phyloP scores from a whole-genome alignment of 2,113 vertebrate genomes.

The Oncorhynchus tshawytscha region DNA sequence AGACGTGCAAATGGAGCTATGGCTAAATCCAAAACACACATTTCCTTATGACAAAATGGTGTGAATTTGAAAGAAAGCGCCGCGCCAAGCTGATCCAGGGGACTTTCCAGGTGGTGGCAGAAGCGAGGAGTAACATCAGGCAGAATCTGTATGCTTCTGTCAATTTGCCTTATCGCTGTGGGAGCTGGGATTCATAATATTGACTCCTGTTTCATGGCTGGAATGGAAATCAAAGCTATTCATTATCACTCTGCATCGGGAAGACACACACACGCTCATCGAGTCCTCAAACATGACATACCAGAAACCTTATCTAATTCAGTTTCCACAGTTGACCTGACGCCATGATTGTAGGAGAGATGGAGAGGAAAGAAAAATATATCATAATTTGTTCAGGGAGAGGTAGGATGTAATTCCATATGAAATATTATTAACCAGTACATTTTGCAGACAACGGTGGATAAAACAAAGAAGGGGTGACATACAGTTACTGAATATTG shows the following conservation, averaged over 20 bases:
- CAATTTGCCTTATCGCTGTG: conserved; percentile 23
- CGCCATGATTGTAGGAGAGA: no score
- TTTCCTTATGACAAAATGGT: no score
- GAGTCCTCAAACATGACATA: conserved; percentile 27
- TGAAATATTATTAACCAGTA: conserved; percentile 38
- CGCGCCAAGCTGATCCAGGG: not conserved
- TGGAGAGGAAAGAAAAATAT: no score
- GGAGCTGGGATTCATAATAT: conserved; percentile 33
- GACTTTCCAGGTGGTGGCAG: not conserved
- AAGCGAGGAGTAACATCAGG: not conserved
- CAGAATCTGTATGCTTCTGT: conserved; percentile 23
- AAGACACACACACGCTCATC: conserved; percentile 5
- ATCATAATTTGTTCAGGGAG: no score
- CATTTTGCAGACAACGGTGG: conserved; percentile 28
- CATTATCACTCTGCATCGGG: conserved; percentile 21
- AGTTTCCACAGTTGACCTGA: no score
- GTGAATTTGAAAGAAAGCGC: not conserved
- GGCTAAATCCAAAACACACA: conserved; percentile 4
- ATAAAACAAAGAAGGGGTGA: no score
- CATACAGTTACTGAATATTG: no score
- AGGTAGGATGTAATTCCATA: conserved; percentile 26
- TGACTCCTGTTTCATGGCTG: conserved; percentile 46
- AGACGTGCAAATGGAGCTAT: not conserved
- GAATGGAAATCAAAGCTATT: conserved; percentile 17
- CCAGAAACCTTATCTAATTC: not conserved